phyloP scores from a whole-genome alignment of 2,888 invertebrate genomes.

The Oscheius myriophilus region DNA sequence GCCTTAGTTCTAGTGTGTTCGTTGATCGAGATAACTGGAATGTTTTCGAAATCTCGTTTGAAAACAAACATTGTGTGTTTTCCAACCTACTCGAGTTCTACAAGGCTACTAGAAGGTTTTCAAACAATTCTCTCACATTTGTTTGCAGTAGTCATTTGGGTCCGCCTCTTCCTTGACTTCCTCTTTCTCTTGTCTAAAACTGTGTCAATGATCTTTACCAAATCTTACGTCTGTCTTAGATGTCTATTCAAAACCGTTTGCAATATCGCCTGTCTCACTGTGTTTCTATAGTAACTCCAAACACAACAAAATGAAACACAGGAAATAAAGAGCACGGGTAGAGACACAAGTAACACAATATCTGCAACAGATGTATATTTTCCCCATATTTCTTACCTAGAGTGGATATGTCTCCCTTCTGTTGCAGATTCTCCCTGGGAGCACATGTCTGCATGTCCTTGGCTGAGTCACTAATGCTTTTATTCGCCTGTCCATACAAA shows the following conservation, averaged over 20 bases:
- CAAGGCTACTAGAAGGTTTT: no score
- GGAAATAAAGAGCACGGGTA: constrained; percentile 5
- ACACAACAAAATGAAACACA: constrained; percentile 12
- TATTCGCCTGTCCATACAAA: background rate
- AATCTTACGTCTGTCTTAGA: background rate
- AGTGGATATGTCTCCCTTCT: background rate
- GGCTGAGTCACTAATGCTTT: background rate
- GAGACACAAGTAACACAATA: constrained; percentile 8
- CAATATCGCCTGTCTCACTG: constrained; percentile 6
- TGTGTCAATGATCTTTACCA: no score
- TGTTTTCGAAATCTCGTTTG: no score
- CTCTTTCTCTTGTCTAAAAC: background rate
- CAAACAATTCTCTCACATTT: no score
- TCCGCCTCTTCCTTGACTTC: background rate
- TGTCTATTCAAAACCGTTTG: constrained; percentile 11
- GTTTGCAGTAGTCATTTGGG: background rate
- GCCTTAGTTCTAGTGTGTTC: no score
- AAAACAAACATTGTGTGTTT: no score
- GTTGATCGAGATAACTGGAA: no score
- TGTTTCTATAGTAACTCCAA: constrained; percentile 18
- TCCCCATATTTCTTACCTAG: background rate
- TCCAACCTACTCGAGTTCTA: no score
- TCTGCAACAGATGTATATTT: background rate
- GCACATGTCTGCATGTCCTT: constrained; percentile 13
- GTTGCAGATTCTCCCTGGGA: background rate